phyloP scores from a whole-genome alignment of 2,888 invertebrate species.

The Polydrusus tereticollis region DNA sequence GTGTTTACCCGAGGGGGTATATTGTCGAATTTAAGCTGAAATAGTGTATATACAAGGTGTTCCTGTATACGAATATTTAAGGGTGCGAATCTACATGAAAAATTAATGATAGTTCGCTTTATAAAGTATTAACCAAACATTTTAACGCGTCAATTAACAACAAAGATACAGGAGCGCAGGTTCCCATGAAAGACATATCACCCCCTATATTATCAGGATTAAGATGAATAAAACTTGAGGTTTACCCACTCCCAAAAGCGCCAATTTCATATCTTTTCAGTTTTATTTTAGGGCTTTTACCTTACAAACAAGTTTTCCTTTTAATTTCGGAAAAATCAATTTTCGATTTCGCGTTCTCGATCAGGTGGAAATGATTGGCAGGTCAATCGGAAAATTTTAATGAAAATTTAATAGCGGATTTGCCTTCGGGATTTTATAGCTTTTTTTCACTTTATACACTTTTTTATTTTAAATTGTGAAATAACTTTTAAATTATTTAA shows the following conservation, averaged over 20 bases:
- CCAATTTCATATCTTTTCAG: background rate
- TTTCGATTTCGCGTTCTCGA: constrained; percentile 15
- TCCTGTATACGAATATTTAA: too few species aligned
- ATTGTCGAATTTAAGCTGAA: background rate
- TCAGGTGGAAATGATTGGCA: constrained; percentile 39
- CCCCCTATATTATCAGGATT: too few species aligned
- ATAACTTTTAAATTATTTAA: background rate
- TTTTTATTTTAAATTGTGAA: too few species aligned
- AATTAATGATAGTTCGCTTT: too few species aligned
- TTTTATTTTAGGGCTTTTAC: background rate
- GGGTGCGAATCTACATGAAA: too few species aligned
- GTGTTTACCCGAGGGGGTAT: background rate
- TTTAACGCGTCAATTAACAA: too few species aligned
- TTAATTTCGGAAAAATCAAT: constrained; percentile 24
- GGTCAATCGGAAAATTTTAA: constrained; percentile 34
- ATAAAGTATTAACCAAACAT: too few species aligned
- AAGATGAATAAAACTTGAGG: background rate
- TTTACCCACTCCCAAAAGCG: too few species aligned
- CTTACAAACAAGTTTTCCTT: background rate
- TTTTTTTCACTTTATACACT: background rate
- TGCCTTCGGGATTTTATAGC: background rate
- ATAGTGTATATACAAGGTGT: too few species aligned
- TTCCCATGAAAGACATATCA: too few species aligned
- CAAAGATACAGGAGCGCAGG: too few species aligned
- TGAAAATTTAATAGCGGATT: constrained; percentile 25